A percentile compares a stretch with the other conserved stretches of the same genome.
phyloP scores from a whole-genome alignment of 2,113 vertebrate genomes.

The Plectropomus leopardus region DNA sequence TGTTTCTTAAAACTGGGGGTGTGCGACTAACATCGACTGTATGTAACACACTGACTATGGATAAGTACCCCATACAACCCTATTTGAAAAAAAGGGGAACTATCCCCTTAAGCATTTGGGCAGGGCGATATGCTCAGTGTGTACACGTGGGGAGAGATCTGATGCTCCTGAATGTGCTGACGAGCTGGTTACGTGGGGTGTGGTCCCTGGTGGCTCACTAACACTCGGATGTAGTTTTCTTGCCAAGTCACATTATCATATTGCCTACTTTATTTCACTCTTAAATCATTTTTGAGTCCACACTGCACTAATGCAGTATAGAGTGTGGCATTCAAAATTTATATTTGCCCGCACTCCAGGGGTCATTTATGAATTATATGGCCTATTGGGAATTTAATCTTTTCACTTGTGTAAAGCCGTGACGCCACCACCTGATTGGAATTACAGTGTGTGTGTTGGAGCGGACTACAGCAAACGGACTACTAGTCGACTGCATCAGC shows the following conservation, averaged over 20 bases:
- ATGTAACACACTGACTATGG: too few species aligned
- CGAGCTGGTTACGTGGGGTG: conserved; percentile 68
- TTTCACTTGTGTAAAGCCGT: conserved; percentile 5
- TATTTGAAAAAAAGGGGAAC: too few species aligned
- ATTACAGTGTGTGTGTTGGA: conserved; percentile 10
- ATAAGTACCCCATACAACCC: too few species aligned
- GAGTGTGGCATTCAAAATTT: conserved; percentile 1
- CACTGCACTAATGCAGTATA: conserved; percentile 17
- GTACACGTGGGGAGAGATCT: conserved; percentile 26
- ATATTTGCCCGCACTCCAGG: conserved; percentile 1
- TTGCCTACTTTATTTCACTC: conserved; percentile 34
- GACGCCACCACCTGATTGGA: conserved; percentile 15
- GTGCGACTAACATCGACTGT: too few species aligned
- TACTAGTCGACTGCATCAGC: conserved; percentile 36
- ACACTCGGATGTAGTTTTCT: conserved; percentile 50
- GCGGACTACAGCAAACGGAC: conserved; percentile 21
- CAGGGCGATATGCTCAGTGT: not conserved
- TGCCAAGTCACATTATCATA: conserved; percentile 68
- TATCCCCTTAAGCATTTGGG: not conserved
- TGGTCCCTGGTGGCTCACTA: conserved; percentile 63
- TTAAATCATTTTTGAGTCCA: conserved; percentile 30
- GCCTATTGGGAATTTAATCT: conserved; percentile 8
- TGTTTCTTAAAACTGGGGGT: too few species aligned
- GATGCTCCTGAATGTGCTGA: conserved; percentile 70
- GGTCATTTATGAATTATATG: conserved; percentile 5